Evolutionary conservation across 2,113 vertebrate species (phyloP).

Genomic region (Cranoglanis bouderius): DNA sequence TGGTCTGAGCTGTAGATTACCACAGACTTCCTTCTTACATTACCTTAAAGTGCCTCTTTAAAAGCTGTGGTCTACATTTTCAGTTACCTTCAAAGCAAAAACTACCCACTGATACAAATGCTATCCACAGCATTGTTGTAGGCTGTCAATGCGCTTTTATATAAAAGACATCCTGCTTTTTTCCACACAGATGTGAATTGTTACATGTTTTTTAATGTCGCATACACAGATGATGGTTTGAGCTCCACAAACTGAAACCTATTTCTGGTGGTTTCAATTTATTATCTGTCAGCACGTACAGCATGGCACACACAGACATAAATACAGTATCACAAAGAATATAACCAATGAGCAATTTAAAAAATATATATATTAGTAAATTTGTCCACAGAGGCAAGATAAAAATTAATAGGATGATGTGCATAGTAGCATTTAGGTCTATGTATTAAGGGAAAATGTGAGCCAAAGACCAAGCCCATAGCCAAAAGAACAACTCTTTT

Average conservation of each 20-base stretch:
- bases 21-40: slow-evolving; percentile 44
- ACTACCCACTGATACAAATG: slow-evolving; percentile 28
- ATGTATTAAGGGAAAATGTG: background rate
- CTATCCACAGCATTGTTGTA: background rate
- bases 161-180: background rate
- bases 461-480: background rate
- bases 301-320: background rate
- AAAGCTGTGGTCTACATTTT: slow-evolving; percentile 23
- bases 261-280: slow-evolving; percentile 1
- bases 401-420: background rate
- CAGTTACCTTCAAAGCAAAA: slow-evolving; percentile 38
- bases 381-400: background rate
- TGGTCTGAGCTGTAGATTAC: slow-evolving; percentile 17
- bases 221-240: background rate
- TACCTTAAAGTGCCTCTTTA: slow-evolving; percentile 41
- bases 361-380: background rate
- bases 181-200: background rate
- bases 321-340: background rate
- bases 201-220: background rate
- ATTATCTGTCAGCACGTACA: background rate
- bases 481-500: background rate
- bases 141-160: background rate
- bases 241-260: background rate
- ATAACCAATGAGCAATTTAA: background rate
- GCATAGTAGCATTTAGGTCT: background rate